phyloP scores from a whole-genome alignment of 2,888 invertebrate genomes.

The Diarsia rubi region DNA sequence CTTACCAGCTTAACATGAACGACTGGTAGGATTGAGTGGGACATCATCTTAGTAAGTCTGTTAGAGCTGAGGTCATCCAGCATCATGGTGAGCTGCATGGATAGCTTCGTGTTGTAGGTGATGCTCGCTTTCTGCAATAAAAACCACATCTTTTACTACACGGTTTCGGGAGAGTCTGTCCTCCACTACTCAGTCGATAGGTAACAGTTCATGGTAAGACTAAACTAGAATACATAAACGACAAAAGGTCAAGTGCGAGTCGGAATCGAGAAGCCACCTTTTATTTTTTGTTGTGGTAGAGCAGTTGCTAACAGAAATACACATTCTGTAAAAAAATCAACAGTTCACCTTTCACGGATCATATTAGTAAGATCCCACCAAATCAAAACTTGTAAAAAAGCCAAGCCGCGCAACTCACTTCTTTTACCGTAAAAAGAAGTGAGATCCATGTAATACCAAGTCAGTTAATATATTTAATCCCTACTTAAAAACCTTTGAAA shows the following conservation, averaged over 20 bases:
- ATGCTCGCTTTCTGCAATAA: conserved; percentile 91
- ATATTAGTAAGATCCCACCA: no score
- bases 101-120: conserved; percentile 91
- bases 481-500: no score
- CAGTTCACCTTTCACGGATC: no score
- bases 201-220: not conserved
- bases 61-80: conserved; percentile 92
- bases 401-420: no score
- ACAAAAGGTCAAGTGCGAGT: not conserved
- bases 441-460: no score
- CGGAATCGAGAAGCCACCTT: no score
- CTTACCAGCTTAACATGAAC: conserved; percentile 93
- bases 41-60: conserved; percentile 89
- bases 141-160: not conserved
- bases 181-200: not conserved
- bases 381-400: no score
- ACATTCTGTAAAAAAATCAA: no score
- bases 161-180: not conserved
- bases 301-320: no score
- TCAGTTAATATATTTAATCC: no score
- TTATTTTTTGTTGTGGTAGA: no score
- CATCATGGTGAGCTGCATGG: conserved; percentile 93
- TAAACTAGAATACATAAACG: not conserved
- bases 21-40: conserved; percentile 92
- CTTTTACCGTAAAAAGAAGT: no score